These are phyloP conservation scores for Bathynomus jamesi DNA, from an alignment of 1,140 invertebrate genomes.

Conservation along the genomic window DNA sequence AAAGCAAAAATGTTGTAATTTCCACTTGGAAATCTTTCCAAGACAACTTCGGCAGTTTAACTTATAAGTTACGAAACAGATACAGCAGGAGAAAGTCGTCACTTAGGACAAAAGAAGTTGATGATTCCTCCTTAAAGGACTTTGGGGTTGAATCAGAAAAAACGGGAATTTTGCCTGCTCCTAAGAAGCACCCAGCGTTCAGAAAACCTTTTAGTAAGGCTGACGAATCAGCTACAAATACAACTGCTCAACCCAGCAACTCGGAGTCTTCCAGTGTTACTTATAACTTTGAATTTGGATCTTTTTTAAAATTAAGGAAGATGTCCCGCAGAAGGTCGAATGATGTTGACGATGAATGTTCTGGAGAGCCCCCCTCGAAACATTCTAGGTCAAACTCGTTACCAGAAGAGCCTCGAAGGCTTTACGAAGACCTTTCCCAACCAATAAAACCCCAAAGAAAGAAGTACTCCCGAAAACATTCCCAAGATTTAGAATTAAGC, in stretches of 20 bases:
- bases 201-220: background rate
- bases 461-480: background rate
- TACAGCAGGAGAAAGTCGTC: background rate
- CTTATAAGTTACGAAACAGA: background rate
- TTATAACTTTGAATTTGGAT: background rate
- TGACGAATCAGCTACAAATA: background rate
- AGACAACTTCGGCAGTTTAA: background rate
- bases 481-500: background rate
- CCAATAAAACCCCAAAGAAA: background rate
- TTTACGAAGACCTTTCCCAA: background rate
- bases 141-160: background rate
- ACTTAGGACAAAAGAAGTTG: background rate
- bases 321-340: background rate
- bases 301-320: background rate
- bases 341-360: background rate
- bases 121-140: background rate
- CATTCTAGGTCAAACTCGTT: background rate
- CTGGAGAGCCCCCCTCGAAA: background rate
- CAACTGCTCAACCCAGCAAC: too few relatives aligned
- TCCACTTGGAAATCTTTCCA: background rate
- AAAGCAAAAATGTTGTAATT: background rate
- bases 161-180: background rate
- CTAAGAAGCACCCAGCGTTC: too few relatives aligned
- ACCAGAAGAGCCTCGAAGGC: background rate
- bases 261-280: background rate